A percentile compares a stretch with the other conserved stretches of the same genome.
These are phyloP conservation scores for Andrena cerasifolii DNA, from an alignment of 1,140 invertebrate genomes.

Conservation along the genomic window DNA sequence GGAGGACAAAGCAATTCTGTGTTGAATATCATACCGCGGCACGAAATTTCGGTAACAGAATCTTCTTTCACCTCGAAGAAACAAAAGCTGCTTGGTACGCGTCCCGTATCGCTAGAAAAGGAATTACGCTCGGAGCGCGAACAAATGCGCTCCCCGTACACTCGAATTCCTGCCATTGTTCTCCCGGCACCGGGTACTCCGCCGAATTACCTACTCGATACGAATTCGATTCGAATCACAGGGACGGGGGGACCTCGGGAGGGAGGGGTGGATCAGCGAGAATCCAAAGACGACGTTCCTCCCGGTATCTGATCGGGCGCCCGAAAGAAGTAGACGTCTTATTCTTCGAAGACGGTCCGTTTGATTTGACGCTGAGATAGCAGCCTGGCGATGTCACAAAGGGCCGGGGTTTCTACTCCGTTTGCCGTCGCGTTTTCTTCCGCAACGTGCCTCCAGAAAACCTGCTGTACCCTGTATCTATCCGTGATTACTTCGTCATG, in stretches of 20 bases:
- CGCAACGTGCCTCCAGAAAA: background rate
- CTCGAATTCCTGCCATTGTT: conserved; percentile 31
- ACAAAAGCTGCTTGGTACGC: background rate
- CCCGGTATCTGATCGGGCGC: conserved; percentile 60
- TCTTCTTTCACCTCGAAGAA: background rate
- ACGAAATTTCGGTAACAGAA: background rate
- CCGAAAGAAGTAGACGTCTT: conserved; percentile 57
- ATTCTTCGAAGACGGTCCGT: conserved; percentile 60
- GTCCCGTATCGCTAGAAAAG: conserved; percentile 5
- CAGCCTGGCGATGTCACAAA: conserved; percentile 58
- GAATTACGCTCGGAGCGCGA: conserved; percentile 1
- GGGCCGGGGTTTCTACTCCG: conserved; percentile 43
- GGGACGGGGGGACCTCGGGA: background rate
- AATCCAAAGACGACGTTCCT: conserved; percentile 53
- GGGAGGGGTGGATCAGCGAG: conserved; percentile 27
- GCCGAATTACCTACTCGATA: conserved; percentile 53
- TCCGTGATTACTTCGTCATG: too few species aligned
- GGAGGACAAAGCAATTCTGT: too few species aligned
- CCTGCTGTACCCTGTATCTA: background rate
- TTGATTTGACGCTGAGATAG: conserved; percentile 63
- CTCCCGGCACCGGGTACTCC: conserved; percentile 16
- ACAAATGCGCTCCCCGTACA: conserved; percentile 20
- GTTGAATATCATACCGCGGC: too few species aligned
- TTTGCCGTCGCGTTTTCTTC: conserved; percentile 37
- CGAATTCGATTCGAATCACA: conserved; percentile 51